Conservation (phyloP, 2,888 invertebrate genomes). For the Gari tellinella region DNA sequence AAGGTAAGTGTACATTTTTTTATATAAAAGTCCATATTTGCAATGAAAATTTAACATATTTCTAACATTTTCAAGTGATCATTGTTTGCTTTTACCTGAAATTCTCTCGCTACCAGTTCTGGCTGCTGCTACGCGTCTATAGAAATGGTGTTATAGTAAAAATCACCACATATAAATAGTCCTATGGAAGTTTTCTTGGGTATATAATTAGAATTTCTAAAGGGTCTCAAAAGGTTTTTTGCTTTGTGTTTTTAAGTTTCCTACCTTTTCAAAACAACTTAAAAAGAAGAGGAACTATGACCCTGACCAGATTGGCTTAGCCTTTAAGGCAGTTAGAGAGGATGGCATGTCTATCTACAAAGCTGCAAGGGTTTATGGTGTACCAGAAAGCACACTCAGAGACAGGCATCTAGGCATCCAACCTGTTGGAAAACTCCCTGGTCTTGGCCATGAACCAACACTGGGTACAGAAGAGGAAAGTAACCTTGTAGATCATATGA, state of each 20-base stretch:
- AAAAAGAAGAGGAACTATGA: slow-evolving; percentile 40
- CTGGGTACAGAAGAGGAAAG: slow-evolving; percentile 21
- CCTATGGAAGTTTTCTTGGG: too few relatives aligned
- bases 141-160: too few relatives aligned
- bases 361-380: slow-evolving; percentile 33
- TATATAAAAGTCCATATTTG: not conserved
- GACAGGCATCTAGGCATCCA: slow-evolving; percentile 42
- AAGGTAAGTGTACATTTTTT: not conserved
- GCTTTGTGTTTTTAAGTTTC: slow-evolving; percentile 28
- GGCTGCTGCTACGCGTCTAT: too few relatives aligned
- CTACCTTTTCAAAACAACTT: slow-evolving; percentile 17
- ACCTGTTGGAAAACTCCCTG: slow-evolving; percentile 14
- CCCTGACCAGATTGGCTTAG: slow-evolving; percentile 14
- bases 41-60: not conserved
- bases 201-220: not conserved
- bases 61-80: too few relatives aligned
- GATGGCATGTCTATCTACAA: slow-evolving; percentile 37
- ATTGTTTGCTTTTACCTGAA: too few relatives aligned
- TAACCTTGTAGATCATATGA: slow-evolving; percentile 19
- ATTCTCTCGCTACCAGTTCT: too few relatives aligned
- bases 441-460: not conserved
- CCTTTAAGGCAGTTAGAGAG: slow-evolving; percentile 29
- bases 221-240: not conserved
- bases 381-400: slow-evolving; percentile 51
- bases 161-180: too few relatives aligned